Percentiles rank a stretch among this genome's conserved stretches.
phyloP scores from a whole-genome alignment of 2,888 invertebrate genomes.

The Argyresthia goedartella region DNA sequence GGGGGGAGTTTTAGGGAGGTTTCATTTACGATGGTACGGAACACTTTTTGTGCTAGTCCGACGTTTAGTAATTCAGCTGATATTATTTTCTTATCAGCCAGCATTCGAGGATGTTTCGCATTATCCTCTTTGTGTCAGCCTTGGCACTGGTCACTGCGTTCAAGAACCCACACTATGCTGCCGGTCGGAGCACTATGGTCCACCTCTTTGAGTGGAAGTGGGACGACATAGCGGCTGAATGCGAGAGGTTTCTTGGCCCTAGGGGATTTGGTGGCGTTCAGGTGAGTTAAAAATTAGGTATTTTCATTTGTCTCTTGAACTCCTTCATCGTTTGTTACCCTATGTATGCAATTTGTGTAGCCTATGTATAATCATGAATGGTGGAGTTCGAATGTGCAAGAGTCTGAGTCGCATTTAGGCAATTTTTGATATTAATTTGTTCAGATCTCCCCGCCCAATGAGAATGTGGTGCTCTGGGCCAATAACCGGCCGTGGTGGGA shows the following conservation, averaged over 20 bases:
- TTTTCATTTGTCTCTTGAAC: not conserved
- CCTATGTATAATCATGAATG: not conserved
- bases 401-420: no score
- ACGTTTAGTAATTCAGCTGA: no score
- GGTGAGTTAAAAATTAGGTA: slow-evolving; percentile 41
- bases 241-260: slow-evolving; percentile 81
- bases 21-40: no score
- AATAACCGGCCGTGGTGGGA: slow-evolving; percentile 87
- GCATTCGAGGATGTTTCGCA: not conserved
- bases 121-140: not conserved
- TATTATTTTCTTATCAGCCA: not conserved
- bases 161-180: slow-evolving; percentile 69
- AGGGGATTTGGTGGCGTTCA: slow-evolving; percentile 81
- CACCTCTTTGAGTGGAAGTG: slow-evolving; percentile 89
- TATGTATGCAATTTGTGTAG: not conserved
- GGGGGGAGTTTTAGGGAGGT: no score
- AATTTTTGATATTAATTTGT: slow-evolving; percentile 3
- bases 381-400: not conserved
- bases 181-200: slow-evolving; percentile 75
- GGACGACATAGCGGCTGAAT: slow-evolving; percentile 83
- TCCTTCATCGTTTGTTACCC: not conserved
- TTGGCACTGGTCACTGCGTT: slow-evolving; percentile 35
- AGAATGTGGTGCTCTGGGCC: slow-evolving; percentile 73
- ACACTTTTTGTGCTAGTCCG: no score
- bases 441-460: slow-evolving; percentile 82